Base-by-base conservation (phyloP, 64 coral and sea anemone genomes). In the Astreopora myriophthalma region DNA sequence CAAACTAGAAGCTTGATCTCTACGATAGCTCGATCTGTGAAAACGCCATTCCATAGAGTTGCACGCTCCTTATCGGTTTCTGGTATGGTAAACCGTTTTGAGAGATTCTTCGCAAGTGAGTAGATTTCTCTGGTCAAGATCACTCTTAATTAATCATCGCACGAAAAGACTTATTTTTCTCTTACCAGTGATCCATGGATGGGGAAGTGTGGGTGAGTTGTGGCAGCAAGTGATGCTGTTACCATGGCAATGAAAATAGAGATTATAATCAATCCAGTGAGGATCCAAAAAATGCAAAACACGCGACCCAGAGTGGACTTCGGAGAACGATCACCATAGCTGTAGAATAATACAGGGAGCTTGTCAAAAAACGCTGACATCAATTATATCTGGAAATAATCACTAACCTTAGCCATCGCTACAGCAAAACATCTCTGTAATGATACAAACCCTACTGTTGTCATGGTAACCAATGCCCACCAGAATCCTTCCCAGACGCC, bases 391-490 rank as follows among this genome's bases (percentile, higher is more conserved):
- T n/a, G n/a, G n/a, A n/a, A 34, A 13, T 73, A 30, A 66, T 19
- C 11, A 19, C 16, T 49, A 48, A 1, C 9, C 3, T 13, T 8
- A 27, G 10, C 31, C 19, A 16, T 10, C 3, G 24, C 25, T 2
- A 14, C 12, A 17, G 55, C 20, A 3, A 9, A n/a, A 57, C 29
- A 61, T n/a, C 34, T 24, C 14, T n/a, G n/a, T 35, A 63, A 84
- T 55, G 17, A 55, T n/a, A 68, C 88, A 48, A 90, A 94, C 80
- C 95, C 95, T 71, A 96, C 95, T 4, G 95, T 96, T 72, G 95
- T 96, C 95, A 96, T 96, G 73, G 95, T 96, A 86, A 96, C 95
- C 22, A 96, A 28, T 34, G 95, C 95, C 95, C 95, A 96, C 95
- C 95, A 96, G 36, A 96, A 96, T 83, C 95, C 95, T 90, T 96